A percentile compares a stretch with the other conserved stretches of the same genome.
Evolutionary conservation across 2,797 vertebrate species (phyloP).

Genomic region (Chelon labrosus): DNA sequence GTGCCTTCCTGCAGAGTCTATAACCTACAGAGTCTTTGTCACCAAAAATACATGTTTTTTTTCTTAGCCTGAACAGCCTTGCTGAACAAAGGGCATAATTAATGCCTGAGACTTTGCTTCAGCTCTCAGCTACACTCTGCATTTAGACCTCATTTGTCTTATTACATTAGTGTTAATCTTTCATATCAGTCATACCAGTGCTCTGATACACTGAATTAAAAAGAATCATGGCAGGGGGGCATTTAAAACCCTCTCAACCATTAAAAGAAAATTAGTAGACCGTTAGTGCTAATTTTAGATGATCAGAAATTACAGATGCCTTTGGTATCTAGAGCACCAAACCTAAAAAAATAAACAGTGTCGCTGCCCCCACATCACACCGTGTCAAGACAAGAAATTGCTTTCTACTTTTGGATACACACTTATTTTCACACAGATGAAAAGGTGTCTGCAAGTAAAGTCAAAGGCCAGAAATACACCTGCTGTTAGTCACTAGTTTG

Average conservation of each 20-base stretch:
- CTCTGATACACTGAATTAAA: slow-evolving; percentile 20
- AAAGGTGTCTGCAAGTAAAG: background rate
- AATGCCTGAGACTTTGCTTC: slow-evolving; percentile 4
- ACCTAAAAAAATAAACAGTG: background rate
- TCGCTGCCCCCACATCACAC: background rate
- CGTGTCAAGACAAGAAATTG: background rate
- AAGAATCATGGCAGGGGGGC: background rate
- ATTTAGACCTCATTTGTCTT: slow-evolving; percentile 37
- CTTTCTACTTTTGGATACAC: background rate
- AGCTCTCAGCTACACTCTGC: slow-evolving; percentile 17
- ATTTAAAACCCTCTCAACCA: slow-evolving; percentile 20
- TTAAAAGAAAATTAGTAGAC: slow-evolving; percentile 12
- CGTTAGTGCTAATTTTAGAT: slow-evolving; percentile 19
- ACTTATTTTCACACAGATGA: background rate
- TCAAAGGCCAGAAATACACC: no score
- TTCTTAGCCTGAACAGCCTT: background rate
- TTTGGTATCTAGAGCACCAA: background rate
- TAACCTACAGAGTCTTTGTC: slow-evolving; percentile 4
- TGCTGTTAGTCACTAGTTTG: no score
- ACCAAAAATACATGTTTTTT: slow-evolving; percentile 7
- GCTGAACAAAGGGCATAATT: slow-evolving; percentile 14
- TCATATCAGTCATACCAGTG: slow-evolving; percentile 32
- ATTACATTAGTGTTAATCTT: slow-evolving; percentile 43
- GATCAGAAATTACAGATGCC: background rate
- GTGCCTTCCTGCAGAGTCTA: background rate